phyloP scores from a whole-genome alignment of 2,113 vertebrate genomes.

The Laticauda colubrina region DNA sequence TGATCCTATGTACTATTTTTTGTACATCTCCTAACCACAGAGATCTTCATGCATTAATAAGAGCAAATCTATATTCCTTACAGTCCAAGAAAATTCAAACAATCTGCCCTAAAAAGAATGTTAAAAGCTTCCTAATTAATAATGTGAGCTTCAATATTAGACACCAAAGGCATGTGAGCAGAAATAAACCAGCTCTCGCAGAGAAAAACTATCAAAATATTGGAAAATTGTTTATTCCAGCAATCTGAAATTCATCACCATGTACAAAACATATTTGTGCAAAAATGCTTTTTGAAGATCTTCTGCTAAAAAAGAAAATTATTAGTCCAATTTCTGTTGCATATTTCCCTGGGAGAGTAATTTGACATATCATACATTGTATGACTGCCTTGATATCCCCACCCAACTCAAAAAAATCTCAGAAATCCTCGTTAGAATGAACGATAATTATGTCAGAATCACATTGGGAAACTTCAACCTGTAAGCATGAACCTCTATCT shows the following conservation, averaged over 20 bases:
- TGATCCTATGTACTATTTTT: not conserved
- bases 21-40: not conserved
- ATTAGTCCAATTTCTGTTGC: not conserved
- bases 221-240: not conserved
- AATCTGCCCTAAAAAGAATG: not conserved
- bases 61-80: not conserved
- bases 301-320: not conserved
- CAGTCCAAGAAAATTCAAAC: not conserved
- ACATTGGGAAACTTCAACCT: not conserved
- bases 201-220: not conserved
- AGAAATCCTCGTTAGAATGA: not conserved
- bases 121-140: slow-evolving; percentile 21
- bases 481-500: not conserved
- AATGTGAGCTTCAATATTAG: not conserved
- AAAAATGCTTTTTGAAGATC: not conserved
- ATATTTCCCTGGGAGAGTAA: not conserved
- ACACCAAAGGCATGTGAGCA: not conserved
- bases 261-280: not conserved
- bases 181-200: not conserved
- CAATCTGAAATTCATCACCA: not conserved
- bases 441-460: not conserved
- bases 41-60: not conserved
- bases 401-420: not conserved
- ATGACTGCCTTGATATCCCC: not conserved
- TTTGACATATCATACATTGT: not conserved